Evolutionary conservation across 1,140 invertebrate genomes (phyloP).

Genomic region (Diorhabda carinulata): DNA sequence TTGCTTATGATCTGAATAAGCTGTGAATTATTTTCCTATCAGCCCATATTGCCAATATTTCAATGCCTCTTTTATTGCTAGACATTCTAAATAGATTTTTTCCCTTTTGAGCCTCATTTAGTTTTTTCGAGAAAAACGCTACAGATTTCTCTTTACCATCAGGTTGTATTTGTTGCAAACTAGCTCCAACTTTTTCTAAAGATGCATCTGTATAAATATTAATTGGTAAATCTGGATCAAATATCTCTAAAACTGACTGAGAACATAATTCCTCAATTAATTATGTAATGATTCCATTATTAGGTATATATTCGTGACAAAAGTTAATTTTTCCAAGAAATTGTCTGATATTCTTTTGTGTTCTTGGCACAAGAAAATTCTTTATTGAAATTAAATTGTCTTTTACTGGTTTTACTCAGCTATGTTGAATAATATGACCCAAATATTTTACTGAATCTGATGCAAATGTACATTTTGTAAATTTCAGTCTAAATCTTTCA

Average conservation of each 20-base stretch:
- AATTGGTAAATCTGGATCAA: not conserved
- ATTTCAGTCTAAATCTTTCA: conserved; percentile 34
- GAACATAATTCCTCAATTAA: conserved; percentile 16
- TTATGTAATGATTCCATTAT: conserved; percentile 30
- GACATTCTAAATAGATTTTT: conserved; percentile 45
- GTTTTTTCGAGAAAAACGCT: conserved; percentile 42
- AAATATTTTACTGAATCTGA: conserved; percentile 33
- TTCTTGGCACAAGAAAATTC: conserved; percentile 27
- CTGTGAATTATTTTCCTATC: conserved; percentile 43
- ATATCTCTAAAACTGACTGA: not conserved
- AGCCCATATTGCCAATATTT: conserved; percentile 47
- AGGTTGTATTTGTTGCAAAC: conserved; percentile 38
- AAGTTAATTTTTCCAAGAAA: conserved; percentile 35
- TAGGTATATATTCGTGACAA: conserved; percentile 32
- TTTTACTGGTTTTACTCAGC: conserved; percentile 29
- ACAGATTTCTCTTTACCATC: conserved; percentile 37
- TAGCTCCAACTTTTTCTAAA: conserved; percentile 40
- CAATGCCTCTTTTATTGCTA: conserved; percentile 47
- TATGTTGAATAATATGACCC: conserved; percentile 35
- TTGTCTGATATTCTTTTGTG: conserved; percentile 28
- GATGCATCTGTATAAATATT: conserved; percentile 36
- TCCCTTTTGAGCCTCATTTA: conserved; percentile 42
- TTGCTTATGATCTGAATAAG: conserved; percentile 48
- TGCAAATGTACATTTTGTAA: conserved; percentile 36
- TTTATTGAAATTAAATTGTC: conserved; percentile 33